Evolutionary conservation across 2,888 invertebrate species (phyloP).

Genomic region (Erynnis tages): DNA sequence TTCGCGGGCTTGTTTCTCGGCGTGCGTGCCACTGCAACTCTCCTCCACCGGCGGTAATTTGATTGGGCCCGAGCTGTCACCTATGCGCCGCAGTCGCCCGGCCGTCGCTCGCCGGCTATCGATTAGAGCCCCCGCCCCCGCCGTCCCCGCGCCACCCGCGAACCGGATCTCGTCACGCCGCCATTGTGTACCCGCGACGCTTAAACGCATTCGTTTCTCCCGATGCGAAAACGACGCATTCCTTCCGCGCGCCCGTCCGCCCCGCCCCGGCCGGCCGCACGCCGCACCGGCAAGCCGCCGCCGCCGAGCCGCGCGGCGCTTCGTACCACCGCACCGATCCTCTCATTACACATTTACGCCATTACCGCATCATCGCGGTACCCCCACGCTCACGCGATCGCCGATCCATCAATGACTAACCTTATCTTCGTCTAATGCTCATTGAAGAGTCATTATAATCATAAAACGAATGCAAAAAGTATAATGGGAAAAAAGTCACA

Average conservation of each 20-base stretch:
- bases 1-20: conserved; percentile 50
- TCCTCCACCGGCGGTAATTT: conserved; percentile 77
- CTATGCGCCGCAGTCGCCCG: conserved; percentile 80
- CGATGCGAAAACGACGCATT: conserved; percentile 82
- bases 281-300: conserved; percentile 48
- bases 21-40: conserved; percentile 71
- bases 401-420: conserved; percentile 28
- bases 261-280: conserved; percentile 46
- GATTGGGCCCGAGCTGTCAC: conserved; percentile 80
- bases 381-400: not conserved
- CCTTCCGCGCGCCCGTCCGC: conserved; percentile 76
- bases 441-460: no score
- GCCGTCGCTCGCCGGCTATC: conserved; percentile 81
- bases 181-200: conserved; percentile 82
- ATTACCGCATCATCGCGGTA: conserved; percentile 41
- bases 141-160: conserved; percentile 73
- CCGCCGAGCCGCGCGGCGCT: conserved; percentile 45
- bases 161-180: conserved; percentile 82
- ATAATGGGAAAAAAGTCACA: no score
- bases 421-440: no score
- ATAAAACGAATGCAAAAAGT: no score
- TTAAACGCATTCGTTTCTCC: conserved; percentile 82
- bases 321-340: conserved; percentile 62
- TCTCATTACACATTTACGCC: conserved; percentile 71
- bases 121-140: conserved; percentile 68